Evolutionary conservation across 2,888 invertebrate species (phyloP).

Genomic region (Heteropelma amictum): DNA sequence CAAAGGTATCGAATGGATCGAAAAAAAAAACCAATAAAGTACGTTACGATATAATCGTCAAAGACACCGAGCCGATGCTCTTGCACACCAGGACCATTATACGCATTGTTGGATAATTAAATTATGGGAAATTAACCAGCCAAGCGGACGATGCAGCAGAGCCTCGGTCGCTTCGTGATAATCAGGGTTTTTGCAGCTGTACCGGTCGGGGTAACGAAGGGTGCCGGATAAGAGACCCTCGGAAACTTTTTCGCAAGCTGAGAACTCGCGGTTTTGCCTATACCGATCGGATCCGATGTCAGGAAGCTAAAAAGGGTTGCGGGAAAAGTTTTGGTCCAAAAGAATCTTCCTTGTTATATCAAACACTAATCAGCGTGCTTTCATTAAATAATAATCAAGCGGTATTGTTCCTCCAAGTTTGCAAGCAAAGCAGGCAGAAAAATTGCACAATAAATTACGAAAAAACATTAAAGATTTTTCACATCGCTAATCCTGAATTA

Average conservation of each 20-base stretch:
- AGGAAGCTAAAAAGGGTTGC: neutral
- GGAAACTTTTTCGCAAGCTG: constrained; percentile 19
- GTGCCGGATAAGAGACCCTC: constrained; percentile 50
- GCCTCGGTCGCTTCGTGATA: constrained; percentile 5
- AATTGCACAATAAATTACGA: too few relatives aligned
- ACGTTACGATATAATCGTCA: too few relatives aligned
- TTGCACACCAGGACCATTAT: constrained; percentile 47
- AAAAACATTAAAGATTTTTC: too few relatives aligned
- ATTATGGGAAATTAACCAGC: constrained; percentile 41
- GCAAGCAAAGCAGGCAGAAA: too few relatives aligned
- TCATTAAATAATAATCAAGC: constrained; percentile 3
- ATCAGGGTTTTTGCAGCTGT: constrained; percentile 45
- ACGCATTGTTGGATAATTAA: constrained; percentile 36
- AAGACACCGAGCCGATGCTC: neutral
- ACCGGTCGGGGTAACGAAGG: constrained; percentile 46
- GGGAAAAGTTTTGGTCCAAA: constrained; percentile 8
- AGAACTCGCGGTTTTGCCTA: constrained; percentile 28
- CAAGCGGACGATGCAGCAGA: constrained; percentile 5
- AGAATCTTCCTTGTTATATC: constrained; percentile 17
- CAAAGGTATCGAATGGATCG: neutral
- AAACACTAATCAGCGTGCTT: neutral
- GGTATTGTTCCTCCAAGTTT: neutral
- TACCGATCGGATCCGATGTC: too few relatives aligned
- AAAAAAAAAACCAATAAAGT: neutral
- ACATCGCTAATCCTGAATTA: neutral